phyloP scores from a whole-genome alignment of 2,797 vertebrate genomes.

The Pseudochaenichthys georgianus region DNA sequence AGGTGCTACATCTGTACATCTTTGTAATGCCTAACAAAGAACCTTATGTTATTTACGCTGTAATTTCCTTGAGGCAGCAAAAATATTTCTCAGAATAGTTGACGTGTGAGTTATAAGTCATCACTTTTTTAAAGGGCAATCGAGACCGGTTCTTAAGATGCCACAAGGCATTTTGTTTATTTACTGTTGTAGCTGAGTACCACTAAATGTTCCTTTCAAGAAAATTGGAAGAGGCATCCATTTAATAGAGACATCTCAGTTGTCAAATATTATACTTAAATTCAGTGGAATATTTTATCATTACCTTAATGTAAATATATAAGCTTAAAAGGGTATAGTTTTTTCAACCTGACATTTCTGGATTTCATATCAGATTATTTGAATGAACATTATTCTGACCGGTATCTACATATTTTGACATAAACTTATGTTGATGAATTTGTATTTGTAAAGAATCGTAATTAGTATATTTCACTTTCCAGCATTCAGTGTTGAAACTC shows the following conservation, averaged over 20 bases:
- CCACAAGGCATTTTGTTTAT: not conserved
- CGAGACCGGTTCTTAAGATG: not conserved
- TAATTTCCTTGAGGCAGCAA: not conserved
- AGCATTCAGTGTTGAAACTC: not conserved
- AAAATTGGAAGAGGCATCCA: not conserved
- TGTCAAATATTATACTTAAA: not conserved
- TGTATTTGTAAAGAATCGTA: not conserved
- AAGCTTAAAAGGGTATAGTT: not conserved
- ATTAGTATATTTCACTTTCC: not conserved
- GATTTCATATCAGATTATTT: not conserved
- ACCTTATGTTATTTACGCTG: not conserved
- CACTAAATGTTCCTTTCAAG: not conserved
- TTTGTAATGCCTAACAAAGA: not conserved
- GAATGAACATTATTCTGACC: not conserved
- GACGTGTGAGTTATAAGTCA: not conserved
- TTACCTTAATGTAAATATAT: not conserved
- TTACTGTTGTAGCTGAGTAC: not conserved
- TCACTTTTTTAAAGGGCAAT: not conserved
- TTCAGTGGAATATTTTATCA: not conserved
- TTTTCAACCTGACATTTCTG: not conserved
- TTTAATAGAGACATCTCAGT: not conserved
- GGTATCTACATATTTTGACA: not conserved
- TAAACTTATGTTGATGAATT: not conserved
- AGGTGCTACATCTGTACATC: not conserved
- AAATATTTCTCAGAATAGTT: conserved; percentile 2